Percentiles rank a stretch among this genome's conserved stretches.
These are phyloP conservation scores for Circaetus gallicus DNA, from an alignment of 2,113 vertebrate species.

Conservation along the genomic window DNA sequence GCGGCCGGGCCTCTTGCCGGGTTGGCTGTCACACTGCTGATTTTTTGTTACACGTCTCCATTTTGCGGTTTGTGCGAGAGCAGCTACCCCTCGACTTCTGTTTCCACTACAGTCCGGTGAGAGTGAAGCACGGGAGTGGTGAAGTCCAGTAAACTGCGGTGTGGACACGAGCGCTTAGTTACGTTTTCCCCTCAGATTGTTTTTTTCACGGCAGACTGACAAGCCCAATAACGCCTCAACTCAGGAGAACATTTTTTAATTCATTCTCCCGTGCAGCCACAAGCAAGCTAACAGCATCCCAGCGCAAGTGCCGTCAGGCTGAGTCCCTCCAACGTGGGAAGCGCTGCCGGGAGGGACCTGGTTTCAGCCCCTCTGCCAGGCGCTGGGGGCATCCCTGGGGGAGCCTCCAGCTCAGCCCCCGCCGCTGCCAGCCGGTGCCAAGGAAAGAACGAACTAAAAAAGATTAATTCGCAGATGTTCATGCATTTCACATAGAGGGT, in stretches of 20 bases:
- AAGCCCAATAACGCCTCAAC: slow-evolving; percentile 55
- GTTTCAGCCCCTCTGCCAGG: slow-evolving; percentile 66
- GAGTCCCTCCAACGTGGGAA: slow-evolving; percentile 49
- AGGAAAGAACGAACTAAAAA: slow-evolving; percentile 79
- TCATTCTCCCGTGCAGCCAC: slow-evolving; percentile 49
- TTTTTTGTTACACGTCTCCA: not conserved
- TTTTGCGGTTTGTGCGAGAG: not conserved
- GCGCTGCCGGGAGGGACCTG: slow-evolving; percentile 37
- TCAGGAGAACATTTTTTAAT: slow-evolving; percentile 57
- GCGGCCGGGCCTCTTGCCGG: not conserved
- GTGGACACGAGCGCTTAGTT: slow-evolving; percentile 29
- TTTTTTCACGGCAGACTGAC: slow-evolving; percentile 36
- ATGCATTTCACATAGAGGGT: slow-evolving; percentile 86
- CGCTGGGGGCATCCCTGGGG: slow-evolving; percentile 63
- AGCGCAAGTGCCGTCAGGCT: slow-evolving; percentile 27
- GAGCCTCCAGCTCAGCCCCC: slow-evolving; percentile 61
- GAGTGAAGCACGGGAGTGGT: not conserved
- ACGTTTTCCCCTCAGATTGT: slow-evolving; percentile 47
- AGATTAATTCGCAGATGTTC: slow-evolving; percentile 85
- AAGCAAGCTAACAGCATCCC: slow-evolving; percentile 65
- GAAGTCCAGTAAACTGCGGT: slow-evolving; percentile 8
- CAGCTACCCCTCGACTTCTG: not conserved
- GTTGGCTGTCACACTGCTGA: not conserved
- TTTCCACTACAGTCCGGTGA: not conserved
- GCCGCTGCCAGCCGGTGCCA: slow-evolving; percentile 42